Evolutionary conservation across 2,888 invertebrate genomes (phyloP), one percentile per base, ranked within the genome.

Genomic region (Melieria crassipennis): DNA sequence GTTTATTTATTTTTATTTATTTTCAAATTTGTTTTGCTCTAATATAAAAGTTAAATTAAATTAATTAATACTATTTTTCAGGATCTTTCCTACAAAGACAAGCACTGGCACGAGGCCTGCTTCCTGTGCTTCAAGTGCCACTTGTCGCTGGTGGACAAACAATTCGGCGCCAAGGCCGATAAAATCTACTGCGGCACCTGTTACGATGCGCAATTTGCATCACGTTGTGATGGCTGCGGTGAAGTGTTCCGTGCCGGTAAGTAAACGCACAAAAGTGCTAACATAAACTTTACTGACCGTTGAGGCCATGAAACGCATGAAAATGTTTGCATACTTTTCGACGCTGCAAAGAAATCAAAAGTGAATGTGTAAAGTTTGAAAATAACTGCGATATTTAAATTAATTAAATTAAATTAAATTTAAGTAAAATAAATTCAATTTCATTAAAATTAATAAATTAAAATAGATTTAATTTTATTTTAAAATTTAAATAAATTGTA

Each of bases 11-110:
- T 50, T 50, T 50, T 10, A 3, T 3, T 3, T 1, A 10, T 50
- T 9, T 9, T 50, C 9, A 50, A 10, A 50, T 11, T 50, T 50
- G 11, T 52, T 50, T 50, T 47, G 10, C 30, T 55, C 30, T 3
- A 30, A 30, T 30, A 30, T n/a, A n/a, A n/a, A n/a, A n/a, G n/a
- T n/a, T n/a, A n/a, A n/a, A n/a, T n/a, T n/a, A n/a, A n/a, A n/a
- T n/a, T n/a, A n/a, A n/a, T n/a, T 3, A 30, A 30, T 30, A 30
- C 58, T 46, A 65, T 61, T 63, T 46, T 42, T 48, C 90, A 99
- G 99, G 99, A 99, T 89, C 91, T 99, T 89, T 99, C 99, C 79
- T 99, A 99, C 92, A 99, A 99, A 90, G 99, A 99, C 89, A 97
- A 98, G 90, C 99, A 99, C 89, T 99, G 99, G 99, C 99, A 99